Evolutionary conservation across 2,888 invertebrate species (phyloP), one percentile per base, ranked within the genome.

Genomic region (Mamestra brassicae): DNA sequence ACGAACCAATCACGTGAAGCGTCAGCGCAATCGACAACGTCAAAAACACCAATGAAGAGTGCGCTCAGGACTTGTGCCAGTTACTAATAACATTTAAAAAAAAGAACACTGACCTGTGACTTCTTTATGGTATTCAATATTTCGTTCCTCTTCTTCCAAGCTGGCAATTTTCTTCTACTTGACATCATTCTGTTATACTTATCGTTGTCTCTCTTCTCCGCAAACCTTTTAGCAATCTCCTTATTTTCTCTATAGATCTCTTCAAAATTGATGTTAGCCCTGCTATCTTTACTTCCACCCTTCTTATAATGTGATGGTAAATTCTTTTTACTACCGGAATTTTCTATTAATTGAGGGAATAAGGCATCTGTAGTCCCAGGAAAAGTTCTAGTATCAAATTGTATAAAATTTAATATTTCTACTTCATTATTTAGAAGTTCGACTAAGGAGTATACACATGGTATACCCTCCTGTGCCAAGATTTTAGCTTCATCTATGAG

Each of bases 351-450:
- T 67, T 97, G 97, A 15, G 98, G 94, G 89, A 98, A 98, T 65
- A 97, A 93, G 0, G 97, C 95, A 74, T 97, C 97, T 61, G 96
- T 96, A 0, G 97, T 90, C 80, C 96, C 94, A 0, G 97, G 96
- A 90, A 97, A 97, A 15, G 91, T 93, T 81, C 96, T 93, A 8
- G 93, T 95, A 88, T 97, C 97, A 87, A 96, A 95, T 89, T 97
- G 96, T 81, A 98, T 94, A 89, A 97, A 97, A 66, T 96, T 94
- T 17, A 95, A 93, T 73, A 98, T 97, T 78, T 97, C 97, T 61
- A 97, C 97, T 89, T 98, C 97, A 88, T 97, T 98, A 91, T 97
- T 97, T 55, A 98, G 91, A 66, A 98, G 92, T 93, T 98, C 98
- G 17, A 97, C 97, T 85, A 98, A 94, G 2, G 97, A 97, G 90